Evolutionary conservation across 2,113 vertebrate genomes (phyloP).

Genomic region (Chauna torquata): DNA sequence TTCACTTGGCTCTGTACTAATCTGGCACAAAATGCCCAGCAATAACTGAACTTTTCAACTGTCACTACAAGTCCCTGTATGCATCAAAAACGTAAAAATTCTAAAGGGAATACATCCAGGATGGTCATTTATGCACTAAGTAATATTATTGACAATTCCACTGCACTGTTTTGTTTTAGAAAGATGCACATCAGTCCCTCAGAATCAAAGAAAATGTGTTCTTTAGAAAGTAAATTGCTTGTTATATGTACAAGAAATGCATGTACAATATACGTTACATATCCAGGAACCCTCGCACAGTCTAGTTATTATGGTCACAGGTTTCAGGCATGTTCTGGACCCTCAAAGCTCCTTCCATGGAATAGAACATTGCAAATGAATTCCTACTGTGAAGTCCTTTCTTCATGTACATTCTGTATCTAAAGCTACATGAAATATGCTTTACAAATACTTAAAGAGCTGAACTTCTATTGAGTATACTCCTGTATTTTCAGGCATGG

Average conservation of each 20-base stretch:
- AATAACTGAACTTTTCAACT: not conserved
- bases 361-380: not conserved
- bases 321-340: not conserved
- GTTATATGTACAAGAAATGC: not conserved
- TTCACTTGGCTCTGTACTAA: not conserved
- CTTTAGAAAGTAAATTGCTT: not conserved
- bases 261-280: accelerated
- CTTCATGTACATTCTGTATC: not conserved
- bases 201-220: not conserved
- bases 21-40: not conserved
- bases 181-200: not conserved
- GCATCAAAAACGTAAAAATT: not conserved
- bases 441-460: not conserved
- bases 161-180: not conserved
- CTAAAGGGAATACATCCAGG: not conserved
- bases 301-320: too few relatives aligned
- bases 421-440: not conserved
- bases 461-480: not conserved
- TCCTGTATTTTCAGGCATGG: not conserved
- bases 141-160: not conserved
- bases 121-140: not conserved
- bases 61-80: not conserved
- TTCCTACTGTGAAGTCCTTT: not conserved
- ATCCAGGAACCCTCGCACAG: not conserved
- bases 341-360: not conserved